Base-by-base conservation (phyloP, 2,888 invertebrate species). In the Clostera curtula region DNA sequence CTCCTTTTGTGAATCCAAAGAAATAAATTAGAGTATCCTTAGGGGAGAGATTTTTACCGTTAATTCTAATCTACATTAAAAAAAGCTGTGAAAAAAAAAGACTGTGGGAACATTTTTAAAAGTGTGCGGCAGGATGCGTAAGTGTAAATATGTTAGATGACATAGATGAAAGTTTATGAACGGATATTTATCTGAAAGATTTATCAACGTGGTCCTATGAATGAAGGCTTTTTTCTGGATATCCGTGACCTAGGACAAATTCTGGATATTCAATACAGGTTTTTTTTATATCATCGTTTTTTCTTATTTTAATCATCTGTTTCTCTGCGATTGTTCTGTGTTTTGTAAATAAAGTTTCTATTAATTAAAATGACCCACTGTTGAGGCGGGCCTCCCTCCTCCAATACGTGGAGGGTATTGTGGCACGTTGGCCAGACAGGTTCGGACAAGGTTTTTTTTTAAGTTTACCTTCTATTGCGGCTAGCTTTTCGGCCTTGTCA, bases 21-120 rank as follows among this genome's bases (percentile, higher is more conserved):
- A 80, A 74, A 79, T 83, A 82, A 79, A 83, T 83, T 79, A 77
- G 74, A 73, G 65, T 65, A 74, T 75, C 72, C 69, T 69, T 74
- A 75, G 80, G 80, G 80, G 77, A 73, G 68, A 69, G 48, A 57
- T 56, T 69, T 72, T 74, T 79, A 83, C 83, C 83, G 83, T 83
- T 83, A 82, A 56, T 59, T 71, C 60, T 70, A 62, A 76, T 72
- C 69, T 75, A 62, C 60, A 67, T 69, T 40, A 59, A 66, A 71
- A 75, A 75, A 73, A 70, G 57, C 54, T 30, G 25, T 12, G 17
- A 22, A 56, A 61, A 75, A 77, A 72, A 70, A 59, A 62, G 68
- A 49, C 64, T 77, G 83, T 83, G 83, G 82, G 83, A 83, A 82
- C 68, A 50, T 44, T 53, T 28, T 62, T 68, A 73, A 75, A 75